These are phyloP conservation scores for Neodiprion pinetum DNA, from an alignment of 1,140 invertebrate genomes.

Conservation along the genomic window DNA sequence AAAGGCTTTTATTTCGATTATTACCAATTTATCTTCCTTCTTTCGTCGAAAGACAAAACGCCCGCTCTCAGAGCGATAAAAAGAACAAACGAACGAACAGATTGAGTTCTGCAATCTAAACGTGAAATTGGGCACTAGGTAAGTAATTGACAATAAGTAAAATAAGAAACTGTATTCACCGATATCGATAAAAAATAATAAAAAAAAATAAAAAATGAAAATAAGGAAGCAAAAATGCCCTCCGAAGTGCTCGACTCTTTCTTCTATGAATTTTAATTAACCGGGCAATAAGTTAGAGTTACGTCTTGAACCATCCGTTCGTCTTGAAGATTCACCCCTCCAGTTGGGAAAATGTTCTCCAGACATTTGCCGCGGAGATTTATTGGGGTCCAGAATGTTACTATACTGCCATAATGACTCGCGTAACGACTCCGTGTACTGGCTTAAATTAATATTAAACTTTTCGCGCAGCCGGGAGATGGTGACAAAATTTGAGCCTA, in stretches of 20 bases:
- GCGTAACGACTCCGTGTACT: background rate
- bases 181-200: background rate
- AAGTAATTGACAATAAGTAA: no score
- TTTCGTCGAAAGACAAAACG: no score
- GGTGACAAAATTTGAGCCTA: slow-evolving; percentile 6
- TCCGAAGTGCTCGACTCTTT: background rate
- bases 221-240: background rate
- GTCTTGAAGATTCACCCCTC: slow-evolving; percentile 4
- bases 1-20: slow-evolving; percentile 2
- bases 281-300: background rate
- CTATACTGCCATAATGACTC: slow-evolving; percentile 1
- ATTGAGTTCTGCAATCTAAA: no score
- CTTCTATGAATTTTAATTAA: slow-evolving; percentile 1
- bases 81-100: background rate
- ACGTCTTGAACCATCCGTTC: background rate
- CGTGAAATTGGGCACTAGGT: no score
- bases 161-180: background rate
- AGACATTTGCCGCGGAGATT: slow-evolving; percentile 3
- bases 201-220: background rate
- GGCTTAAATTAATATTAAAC: slow-evolving; percentile 8
- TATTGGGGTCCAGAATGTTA: slow-evolving; percentile 7
- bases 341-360: background rate
- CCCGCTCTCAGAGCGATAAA: background rate
- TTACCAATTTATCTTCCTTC: background rate
- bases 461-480: background rate